Conservation (phyloP, 2,888 invertebrate genomes). For the Trichogramma dendrolimi region DNA sequence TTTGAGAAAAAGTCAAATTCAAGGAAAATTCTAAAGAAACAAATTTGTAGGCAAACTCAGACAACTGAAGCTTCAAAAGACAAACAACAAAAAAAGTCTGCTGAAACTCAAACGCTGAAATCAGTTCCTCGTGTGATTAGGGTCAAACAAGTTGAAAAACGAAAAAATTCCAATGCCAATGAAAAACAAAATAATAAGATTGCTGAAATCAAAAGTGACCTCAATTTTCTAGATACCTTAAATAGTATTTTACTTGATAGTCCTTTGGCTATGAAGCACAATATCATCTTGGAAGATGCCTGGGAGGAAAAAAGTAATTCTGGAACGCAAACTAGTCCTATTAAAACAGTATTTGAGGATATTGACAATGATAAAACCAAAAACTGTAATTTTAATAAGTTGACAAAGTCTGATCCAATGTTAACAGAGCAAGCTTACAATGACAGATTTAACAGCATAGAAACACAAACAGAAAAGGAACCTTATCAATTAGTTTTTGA, state of each 20-base stretch:
- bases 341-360: slow-evolving; percentile 43
- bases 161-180: slow-evolving; percentile 24
- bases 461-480: slow-evolving; percentile 48
- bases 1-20: slow-evolving; percentile 33
- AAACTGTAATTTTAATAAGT: slow-evolving; percentile 33
- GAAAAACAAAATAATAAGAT: slow-evolving; percentile 18
- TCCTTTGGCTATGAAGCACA: slow-evolving; percentile 44
- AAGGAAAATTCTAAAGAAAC: slow-evolving; percentile 29
- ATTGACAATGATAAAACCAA: slow-evolving; percentile 42
- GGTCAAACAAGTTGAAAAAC: slow-evolving; percentile 22
- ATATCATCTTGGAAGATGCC: slow-evolving; percentile 45
- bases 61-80: slow-evolving; percentile 38
- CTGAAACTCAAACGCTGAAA: slow-evolving; percentile 45
- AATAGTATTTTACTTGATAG: slow-evolving; percentile 42
- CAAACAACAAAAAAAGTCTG: slow-evolving; percentile 38
- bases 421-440: slow-evolving; percentile 42
- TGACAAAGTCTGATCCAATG: slow-evolving; percentile 46
- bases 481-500: slow-evolving; percentile 44
- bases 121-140: slow-evolving; percentile 26
- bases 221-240: slow-evolving; percentile 33
- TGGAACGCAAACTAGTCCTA: slow-evolving; percentile 50
- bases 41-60: slow-evolving; percentile 47
- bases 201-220: slow-evolving; percentile 34
- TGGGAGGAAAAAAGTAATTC: slow-evolving; percentile 49
- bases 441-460: slow-evolving; percentile 45